Base-by-base conservation (phyloP, 2,113 vertebrate species). In the Ifrita kowaldi region DNA sequence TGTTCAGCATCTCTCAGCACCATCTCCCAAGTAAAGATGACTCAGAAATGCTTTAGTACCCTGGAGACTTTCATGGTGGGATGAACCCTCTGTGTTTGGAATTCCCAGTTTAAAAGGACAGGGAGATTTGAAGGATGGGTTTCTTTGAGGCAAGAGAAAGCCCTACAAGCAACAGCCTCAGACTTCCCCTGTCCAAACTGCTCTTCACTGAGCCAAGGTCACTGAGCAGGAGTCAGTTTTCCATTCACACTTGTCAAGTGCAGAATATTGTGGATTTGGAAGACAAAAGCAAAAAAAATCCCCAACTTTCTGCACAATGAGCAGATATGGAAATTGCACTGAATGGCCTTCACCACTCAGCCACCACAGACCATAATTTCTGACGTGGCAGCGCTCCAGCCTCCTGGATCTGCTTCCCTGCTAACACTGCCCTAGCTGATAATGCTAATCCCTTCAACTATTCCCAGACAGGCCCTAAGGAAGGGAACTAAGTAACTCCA, bases 391-490 rank as follows among this genome's bases (percentile, higher is more conserved):
- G 20, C 2, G 26, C 86, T 92, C 76, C 73, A 87, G 90, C 83
- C 71, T 50, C 90, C 83, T 28, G 46, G 32, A 68, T 46, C 76
- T 75, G 76, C 88, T 8, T 42, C 56, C 89, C 69, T 56, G 80
- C 90, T 84, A 78, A 44, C 41, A 2, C 7, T 37, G 85, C 88
- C 59, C 64, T 2, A 37, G 85, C 92, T 68, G 92, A 95, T 84
- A 84, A 74, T 32, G 47, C 35, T 81, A 20, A 93, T 87, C 69
- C 84, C 88, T 68, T 32, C 14, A 71, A 82, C 80, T 53, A 9
- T 22, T 57, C 88, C 92, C 90, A 94, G 80, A 19, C 80, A 82
- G 80, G 73, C 92, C 70, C 87, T 30, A 39, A 93, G 94, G 94
- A 96, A 78, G 63, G 68, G 18, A 84, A 86, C 95, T 59, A 52